Conservation (phyloP, 1,140 invertebrate species). For the Diabrotica undecimpunctata region DNA sequence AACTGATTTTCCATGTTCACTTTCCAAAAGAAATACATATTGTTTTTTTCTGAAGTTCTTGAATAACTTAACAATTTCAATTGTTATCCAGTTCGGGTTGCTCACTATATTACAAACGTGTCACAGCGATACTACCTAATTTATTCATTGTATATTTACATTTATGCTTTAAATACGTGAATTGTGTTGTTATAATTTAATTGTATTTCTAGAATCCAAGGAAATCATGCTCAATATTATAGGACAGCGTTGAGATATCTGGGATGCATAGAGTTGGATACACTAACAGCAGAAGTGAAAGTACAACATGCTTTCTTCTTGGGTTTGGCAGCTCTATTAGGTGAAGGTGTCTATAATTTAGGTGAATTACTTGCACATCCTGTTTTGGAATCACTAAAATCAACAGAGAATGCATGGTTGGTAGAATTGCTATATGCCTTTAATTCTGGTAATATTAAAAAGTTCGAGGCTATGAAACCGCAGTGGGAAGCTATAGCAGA, state of each 20-base stretch:
- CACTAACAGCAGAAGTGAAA: slow-evolving; percentile 63
- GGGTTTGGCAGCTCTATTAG: slow-evolving; percentile 88
- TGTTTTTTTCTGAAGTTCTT: too few relatives aligned
- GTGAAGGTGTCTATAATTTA: slow-evolving; percentile 96
- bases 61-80: too few relatives aligned
- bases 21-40: too few relatives aligned
- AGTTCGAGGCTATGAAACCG: slow-evolving; percentile 78
- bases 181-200: not conserved
- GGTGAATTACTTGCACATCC: slow-evolving; percentile 95
- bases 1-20: too few relatives aligned
- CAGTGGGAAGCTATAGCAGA: slow-evolving; percentile 83
- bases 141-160: too few relatives aligned
- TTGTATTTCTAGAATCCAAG: slow-evolving; percentile 59
- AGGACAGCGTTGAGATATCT: slow-evolving; percentile 91
- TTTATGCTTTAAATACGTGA: too few relatives aligned
- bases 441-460: slow-evolving; percentile 84
- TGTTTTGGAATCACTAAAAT: slow-evolving; percentile 80
- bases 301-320: slow-evolving; percentile 86
- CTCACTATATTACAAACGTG: too few relatives aligned
- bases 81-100: too few relatives aligned
- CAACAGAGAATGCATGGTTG: slow-evolving; percentile 84
- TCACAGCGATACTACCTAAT: too few relatives aligned
- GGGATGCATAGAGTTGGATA: slow-evolving; percentile 82
- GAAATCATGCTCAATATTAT: slow-evolving; percentile 91
- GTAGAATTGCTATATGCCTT: slow-evolving; percentile 88